Percentiles rank a stretch among this genome's conserved stretches.
Conservation (phyloP, 1,140 invertebrate genomes). For the Lithobius niger region DNA sequence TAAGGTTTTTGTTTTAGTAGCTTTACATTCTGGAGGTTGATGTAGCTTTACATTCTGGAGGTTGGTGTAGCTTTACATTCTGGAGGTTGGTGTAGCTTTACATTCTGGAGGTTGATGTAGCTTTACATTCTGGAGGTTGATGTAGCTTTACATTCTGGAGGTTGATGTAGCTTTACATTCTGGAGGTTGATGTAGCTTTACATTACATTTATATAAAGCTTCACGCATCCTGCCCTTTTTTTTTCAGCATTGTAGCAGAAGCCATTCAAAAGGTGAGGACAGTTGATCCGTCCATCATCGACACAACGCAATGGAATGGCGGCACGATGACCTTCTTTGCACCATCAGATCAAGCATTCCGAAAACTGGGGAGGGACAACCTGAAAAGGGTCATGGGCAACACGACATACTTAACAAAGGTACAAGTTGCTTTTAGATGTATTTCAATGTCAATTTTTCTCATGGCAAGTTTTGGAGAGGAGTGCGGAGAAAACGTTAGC, state of each 20-base stretch:
- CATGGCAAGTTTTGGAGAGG: too few relatives aligned
- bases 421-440: constrained; percentile 15
- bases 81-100: too few relatives aligned
- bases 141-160: too few relatives aligned
- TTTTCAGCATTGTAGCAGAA: constrained; percentile 31
- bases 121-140: too few relatives aligned
- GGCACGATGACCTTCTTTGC: constrained; percentile 38
- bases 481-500: too few relatives aligned
- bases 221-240: constrained; percentile 8
- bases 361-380: constrained; percentile 17
- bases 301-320: constrained; percentile 17
- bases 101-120: too few relatives aligned
- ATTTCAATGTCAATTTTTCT: not conserved
- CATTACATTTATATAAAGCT: constrained; percentile 1
- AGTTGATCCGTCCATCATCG: constrained; percentile 24
- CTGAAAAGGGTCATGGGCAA: constrained; percentile 28
- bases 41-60: too few relatives aligned
- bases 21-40: too few relatives aligned
- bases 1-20: too few relatives aligned
- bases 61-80: too few relatives aligned
- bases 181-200: constrained; percentile 11
- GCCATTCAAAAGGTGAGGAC: constrained; percentile 29
- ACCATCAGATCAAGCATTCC: constrained; percentile 37
- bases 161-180: too few relatives aligned
- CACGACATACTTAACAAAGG: constrained; percentile 25